Conservation (phyloP, 2,888 invertebrate species). For the Lordiphosa andalusiaca region DNA sequence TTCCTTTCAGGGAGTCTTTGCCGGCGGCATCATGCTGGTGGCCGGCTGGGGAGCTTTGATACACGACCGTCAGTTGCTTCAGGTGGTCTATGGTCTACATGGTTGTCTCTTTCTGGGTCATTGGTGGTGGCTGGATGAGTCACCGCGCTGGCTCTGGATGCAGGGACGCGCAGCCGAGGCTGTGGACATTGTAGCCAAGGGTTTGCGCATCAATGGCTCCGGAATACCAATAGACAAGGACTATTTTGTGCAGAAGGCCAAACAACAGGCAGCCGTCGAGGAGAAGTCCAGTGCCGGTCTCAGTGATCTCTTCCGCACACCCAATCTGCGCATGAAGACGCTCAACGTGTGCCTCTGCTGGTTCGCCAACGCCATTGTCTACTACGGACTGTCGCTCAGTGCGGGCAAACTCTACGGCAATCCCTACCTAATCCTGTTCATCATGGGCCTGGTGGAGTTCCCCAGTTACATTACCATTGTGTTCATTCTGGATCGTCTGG, state of each 20-base stretch:
- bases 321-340: slow-evolving; percentile 88
- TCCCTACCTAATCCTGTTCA: slow-evolving; percentile 89
- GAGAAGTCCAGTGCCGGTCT: slow-evolving; percentile 83
- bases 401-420: slow-evolving; percentile 89
- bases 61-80: slow-evolving; percentile 87
- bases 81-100: slow-evolving; percentile 89
- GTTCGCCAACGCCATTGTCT: slow-evolving; percentile 93
- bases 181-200: slow-evolving; percentile 87
- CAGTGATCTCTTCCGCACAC: slow-evolving; percentile 88
- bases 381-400: slow-evolving; percentile 91
- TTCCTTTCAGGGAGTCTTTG: slow-evolving; percentile 85
- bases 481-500: slow-evolving; percentile 87
- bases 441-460: slow-evolving; percentile 89
- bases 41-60: slow-evolving; percentile 91
- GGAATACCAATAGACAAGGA: slow-evolving; percentile 84
- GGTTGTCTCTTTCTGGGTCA: slow-evolving; percentile 87
- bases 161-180: slow-evolving; percentile 88
- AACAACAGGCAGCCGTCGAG: slow-evolving; percentile 76
- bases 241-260: slow-evolving; percentile 84
- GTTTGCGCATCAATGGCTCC: slow-evolving; percentile 87
- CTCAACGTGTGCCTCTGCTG: slow-evolving; percentile 91
- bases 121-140: slow-evolving; percentile 94
- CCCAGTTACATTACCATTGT: slow-evolving; percentile 89
- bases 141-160: slow-evolving; percentile 93
- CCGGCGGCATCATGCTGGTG: slow-evolving; percentile 89